Conservation (phyloP, 2,797 vertebrate species). For the Rhabdophis nuchalis region DNA sequence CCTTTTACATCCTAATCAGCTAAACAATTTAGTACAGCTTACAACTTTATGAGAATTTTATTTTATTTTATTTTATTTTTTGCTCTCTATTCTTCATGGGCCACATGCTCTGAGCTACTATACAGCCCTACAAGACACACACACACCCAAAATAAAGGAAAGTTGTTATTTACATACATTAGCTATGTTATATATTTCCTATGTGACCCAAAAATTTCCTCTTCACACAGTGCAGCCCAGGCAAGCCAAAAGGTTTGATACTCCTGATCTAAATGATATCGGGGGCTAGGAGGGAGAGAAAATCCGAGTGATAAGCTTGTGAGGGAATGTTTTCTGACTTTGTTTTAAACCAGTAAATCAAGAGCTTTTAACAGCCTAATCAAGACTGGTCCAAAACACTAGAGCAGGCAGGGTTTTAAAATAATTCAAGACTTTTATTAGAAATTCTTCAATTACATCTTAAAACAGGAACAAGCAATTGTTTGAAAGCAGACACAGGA, state of each 20-base stretch:
- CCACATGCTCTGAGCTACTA: not conserved
- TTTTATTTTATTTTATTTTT: not conserved
- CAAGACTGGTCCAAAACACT: not conserved
- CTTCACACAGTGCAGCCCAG: not conserved
- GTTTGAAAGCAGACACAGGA: not conserved
- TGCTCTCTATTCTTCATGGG: not conserved
- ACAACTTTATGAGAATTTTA: not conserved
- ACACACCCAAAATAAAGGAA: not conserved
- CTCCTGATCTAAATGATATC: not conserved
- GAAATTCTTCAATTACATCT: not conserved
- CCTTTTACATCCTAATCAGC: not conserved
- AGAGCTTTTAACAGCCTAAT: not conserved
- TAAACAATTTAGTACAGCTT: not conserved
- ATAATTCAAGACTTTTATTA: not conserved
- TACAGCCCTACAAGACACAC: not conserved
- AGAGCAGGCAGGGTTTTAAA: not conserved
- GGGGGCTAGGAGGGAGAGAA: accelerated
- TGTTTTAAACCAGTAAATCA: not conserved
- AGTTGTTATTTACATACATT: not conserved
- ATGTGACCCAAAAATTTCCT: not conserved
- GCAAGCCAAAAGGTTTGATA: not conserved
- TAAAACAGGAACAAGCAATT: not conserved
- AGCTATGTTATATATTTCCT: not conserved
- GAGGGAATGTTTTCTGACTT: not conserved
- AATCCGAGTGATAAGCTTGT: not conserved